Conservation (phyloP, 2,888 invertebrate genomes). For the Oxytorus armatus region DNA sequence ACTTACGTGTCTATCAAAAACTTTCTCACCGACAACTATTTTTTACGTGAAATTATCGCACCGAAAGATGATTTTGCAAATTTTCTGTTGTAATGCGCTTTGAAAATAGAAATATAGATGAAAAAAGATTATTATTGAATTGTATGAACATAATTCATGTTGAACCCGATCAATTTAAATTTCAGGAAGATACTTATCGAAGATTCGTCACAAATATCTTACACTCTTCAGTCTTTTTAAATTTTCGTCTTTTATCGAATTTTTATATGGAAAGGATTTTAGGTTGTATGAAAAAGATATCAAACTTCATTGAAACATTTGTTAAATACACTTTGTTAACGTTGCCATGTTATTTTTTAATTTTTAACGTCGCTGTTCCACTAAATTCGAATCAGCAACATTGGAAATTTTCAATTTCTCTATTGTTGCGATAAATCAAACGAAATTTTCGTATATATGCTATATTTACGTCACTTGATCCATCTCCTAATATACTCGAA, state of each 20-base stretch:
- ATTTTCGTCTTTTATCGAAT: no score
- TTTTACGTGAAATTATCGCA: background rate
- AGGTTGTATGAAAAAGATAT: no score
- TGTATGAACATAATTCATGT: no score
- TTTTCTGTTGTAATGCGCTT: constrained; percentile 9
- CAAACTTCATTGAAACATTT: no score
- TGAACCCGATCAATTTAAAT: no score
- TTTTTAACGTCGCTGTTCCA: background rate
- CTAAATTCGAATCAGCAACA: background rate
- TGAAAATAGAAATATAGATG: constrained; percentile 8
- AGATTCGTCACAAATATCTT: no score
- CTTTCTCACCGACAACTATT: background rate
- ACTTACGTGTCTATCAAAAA: constrained; percentile 6
- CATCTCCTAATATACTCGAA: constrained; percentile 31
- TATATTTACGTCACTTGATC: constrained; percentile 15
- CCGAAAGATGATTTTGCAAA: background rate
- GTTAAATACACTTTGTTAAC: no score
- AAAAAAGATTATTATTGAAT: background rate
- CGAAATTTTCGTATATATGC: constrained; percentile 6
- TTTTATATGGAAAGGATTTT: no score
- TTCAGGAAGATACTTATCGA: no score
- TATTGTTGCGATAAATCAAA: constrained; percentile 14
- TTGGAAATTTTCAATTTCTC: constrained; percentile 26
- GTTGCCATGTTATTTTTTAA: background rate
- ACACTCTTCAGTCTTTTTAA: no score